phyloP scores from a whole-genome alignment of 2,888 invertebrate species.

The Agrenia bidenticulata region DNA sequence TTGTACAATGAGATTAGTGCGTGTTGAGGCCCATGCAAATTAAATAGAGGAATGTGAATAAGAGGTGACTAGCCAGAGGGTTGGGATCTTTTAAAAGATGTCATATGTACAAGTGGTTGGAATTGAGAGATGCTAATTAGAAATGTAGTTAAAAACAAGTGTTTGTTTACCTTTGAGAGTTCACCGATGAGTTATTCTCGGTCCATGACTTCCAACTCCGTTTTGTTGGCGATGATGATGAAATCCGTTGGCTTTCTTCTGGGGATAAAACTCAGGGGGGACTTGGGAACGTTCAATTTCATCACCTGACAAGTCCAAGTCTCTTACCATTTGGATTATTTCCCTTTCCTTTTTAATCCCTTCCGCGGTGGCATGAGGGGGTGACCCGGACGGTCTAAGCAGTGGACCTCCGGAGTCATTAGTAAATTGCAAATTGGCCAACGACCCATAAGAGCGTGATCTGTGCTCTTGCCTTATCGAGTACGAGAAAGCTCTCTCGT shows the following conservation, averaged over 20 bases:
- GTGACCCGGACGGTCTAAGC: constrained; percentile 46
- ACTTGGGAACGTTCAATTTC: constrained; percentile 64
- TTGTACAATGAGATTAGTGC: too few relatives aligned
- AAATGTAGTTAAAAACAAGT: too few relatives aligned
- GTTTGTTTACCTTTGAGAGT: constrained; percentile 1
- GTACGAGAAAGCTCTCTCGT: constrained; percentile 90
- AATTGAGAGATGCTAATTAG: too few relatives aligned
- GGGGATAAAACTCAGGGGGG: constrained; percentile 51
- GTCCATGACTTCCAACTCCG: constrained; percentile 48
- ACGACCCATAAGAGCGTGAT: constrained; percentile 85
- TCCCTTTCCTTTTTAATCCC: constrained; percentile 86
- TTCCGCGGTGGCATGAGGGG: constrained; percentile 58
- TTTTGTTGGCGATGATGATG: constrained; percentile 21
- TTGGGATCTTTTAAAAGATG: too few relatives aligned
- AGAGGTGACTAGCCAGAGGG: too few relatives aligned
- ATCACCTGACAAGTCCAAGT: constrained; percentile 77
- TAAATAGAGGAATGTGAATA: too few relatives aligned
- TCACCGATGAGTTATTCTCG: constrained; percentile 53
- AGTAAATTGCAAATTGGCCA: constrained; percentile 87
- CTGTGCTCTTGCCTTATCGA: constrained; percentile 91
- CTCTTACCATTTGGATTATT: constrained; percentile 91
- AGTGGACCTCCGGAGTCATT: constrained; percentile 50
- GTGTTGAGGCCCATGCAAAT: too few relatives aligned
- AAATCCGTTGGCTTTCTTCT: constrained; percentile 46
- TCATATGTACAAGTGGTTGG: too few relatives aligned